Conservation (phyloP, 2,113 vertebrate species). For the Corythaeola cristata region DNA sequence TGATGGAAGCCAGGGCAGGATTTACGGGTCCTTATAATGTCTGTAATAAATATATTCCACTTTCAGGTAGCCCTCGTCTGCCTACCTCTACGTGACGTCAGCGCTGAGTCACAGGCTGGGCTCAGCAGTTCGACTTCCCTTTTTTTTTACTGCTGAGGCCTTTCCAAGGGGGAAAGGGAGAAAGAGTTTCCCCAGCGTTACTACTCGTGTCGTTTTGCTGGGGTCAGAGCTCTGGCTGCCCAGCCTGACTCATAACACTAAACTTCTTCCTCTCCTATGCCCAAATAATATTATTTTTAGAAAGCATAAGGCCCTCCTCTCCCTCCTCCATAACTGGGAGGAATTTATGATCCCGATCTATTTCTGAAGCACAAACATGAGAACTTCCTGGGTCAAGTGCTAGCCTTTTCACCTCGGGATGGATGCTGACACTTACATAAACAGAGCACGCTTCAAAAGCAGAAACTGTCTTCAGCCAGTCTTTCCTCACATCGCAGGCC, state of each 20-base stretch:
- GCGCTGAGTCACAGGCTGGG: background rate
- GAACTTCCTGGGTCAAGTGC: conserved; percentile 82
- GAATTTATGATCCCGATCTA: conserved; percentile 65
- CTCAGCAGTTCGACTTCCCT: background rate
- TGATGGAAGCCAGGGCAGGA: conserved; percentile 78
- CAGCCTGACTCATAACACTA: background rate
- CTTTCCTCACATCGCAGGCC: conserved; percentile 72
- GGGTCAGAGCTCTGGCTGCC: background rate
- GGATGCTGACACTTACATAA: conserved; percentile 78
- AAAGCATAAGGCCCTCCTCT: conserved; percentile 41
- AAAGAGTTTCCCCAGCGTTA: background rate
- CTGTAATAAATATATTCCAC: conserved; percentile 88
- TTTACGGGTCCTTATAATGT: conserved; percentile 90
- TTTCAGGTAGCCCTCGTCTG: conserved; percentile 67
- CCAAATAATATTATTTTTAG: conserved; percentile 18
- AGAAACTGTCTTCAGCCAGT: conserved; percentile 70
- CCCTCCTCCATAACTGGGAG: conserved; percentile 12
- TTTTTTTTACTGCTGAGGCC: conserved; percentile 21
- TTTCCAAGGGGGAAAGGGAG: background rate
- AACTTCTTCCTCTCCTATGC: background rate
- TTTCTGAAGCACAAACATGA: conserved; percentile 72
- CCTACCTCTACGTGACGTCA: background rate
- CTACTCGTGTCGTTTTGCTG: background rate
- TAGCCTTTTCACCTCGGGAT: conserved; percentile 83
- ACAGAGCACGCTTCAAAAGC: conserved; percentile 78